Conservation (phyloP, 2,888 invertebrate species). For the Gisinianus flammeolus region DNA sequence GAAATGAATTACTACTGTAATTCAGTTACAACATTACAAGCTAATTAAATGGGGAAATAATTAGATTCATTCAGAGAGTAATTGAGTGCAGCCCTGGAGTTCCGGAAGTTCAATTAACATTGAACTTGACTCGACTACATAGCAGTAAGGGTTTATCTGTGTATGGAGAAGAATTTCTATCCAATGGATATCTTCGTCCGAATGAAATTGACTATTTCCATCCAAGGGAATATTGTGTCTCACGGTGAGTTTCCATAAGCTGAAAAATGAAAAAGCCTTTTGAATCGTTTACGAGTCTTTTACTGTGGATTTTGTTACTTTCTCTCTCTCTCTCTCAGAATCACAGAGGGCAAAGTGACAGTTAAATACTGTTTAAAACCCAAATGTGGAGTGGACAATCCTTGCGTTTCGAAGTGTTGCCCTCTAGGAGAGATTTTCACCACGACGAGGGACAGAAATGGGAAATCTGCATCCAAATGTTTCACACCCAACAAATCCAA, state of each 20-base stretch:
- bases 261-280: too few relatives aligned
- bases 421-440: background rate
- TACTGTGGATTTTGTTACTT: background rate
- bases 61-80: background rate
- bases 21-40: too few relatives aligned
- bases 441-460: background rate
- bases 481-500: too few relatives aligned
- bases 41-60: background rate
- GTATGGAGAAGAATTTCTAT: background rate
- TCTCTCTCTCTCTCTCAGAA: too few relatives aligned
- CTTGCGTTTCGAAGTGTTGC: constrained; percentile 4
- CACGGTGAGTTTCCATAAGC: background rate
- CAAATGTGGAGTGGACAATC: background rate
- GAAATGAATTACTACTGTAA: too few relatives aligned
- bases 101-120: background rate
- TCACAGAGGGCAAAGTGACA: background rate
- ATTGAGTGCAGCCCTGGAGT: background rate
- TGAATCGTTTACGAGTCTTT: background rate
- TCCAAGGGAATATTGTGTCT: background rate
- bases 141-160: background rate
- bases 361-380: background rate
- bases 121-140: background rate
- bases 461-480: background rate
- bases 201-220: constrained; percentile 12
- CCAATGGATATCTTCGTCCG: constrained; percentile 4